Conservation (phyloP, 1,140 invertebrate genomes). For the Monochamus saltuarius region DNA sequence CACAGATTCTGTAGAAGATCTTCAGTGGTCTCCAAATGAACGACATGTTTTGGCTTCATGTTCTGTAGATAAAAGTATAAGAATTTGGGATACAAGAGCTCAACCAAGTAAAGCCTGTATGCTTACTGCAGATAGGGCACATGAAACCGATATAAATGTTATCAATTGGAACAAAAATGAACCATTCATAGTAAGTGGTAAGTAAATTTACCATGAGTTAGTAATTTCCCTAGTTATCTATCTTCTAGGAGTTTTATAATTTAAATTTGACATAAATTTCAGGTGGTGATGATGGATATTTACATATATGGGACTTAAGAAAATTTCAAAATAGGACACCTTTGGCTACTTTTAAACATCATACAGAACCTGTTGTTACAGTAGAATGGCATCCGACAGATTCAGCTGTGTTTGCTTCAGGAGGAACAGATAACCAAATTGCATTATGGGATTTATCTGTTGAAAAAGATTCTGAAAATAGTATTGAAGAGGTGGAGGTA, state of each 20-base stretch:
- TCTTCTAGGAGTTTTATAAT: too few species aligned
- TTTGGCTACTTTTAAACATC: slow-evolving; percentile 92
- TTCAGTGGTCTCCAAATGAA: slow-evolving; percentile 99
- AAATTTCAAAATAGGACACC: slow-evolving; percentile 80
- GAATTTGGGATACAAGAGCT: slow-evolving; percentile 88
- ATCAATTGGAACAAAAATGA: slow-evolving; percentile 95
- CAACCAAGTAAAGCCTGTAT: slow-evolving; percentile 87
- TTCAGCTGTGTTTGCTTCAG: slow-evolving; percentile 88
- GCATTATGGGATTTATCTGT: slow-evolving; percentile 95
- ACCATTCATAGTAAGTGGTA: slow-evolving; percentile 84
- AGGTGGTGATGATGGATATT: slow-evolving; percentile 93
- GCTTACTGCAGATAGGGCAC: slow-evolving; percentile 83
- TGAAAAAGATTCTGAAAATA: slow-evolving; percentile 73
- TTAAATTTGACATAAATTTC: slow-evolving; percentile 11
- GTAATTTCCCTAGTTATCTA: too few species aligned
- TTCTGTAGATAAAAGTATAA: slow-evolving; percentile 89
- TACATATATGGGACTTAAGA: slow-evolving; percentile 95
- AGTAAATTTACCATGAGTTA: slow-evolving; percentile 19
- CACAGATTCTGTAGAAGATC: slow-evolving; percentile 92
- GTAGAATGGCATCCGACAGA: slow-evolving; percentile 97
- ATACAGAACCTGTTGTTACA: slow-evolving; percentile 88
- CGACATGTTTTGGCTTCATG: slow-evolving; percentile 91
- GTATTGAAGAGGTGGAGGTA: slow-evolving; percentile 63
- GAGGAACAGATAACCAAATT: slow-evolving; percentile 94
- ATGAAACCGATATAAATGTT: slow-evolving; percentile 94